These are phyloP conservation scores for Entelurus aequoreus DNA, from an alignment of 2,113 vertebrate genomes.

Conservation along the genomic window DNA sequence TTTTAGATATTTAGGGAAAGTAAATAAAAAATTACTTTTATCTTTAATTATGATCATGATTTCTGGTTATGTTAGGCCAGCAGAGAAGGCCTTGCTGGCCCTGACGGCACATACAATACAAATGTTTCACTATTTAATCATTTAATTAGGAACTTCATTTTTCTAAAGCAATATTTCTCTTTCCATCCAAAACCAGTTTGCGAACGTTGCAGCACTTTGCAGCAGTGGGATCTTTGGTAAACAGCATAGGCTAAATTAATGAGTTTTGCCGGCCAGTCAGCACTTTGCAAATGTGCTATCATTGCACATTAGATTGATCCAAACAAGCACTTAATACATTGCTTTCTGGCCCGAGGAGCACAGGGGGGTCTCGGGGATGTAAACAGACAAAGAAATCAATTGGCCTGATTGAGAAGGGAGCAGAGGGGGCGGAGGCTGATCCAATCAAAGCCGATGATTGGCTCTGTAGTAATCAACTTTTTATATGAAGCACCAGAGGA, in stretches of 20 bases:
- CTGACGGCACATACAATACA: too few relatives aligned
- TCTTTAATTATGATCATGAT: too few relatives aligned
- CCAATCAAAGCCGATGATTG: slow-evolving; percentile 40
- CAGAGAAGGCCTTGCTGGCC: too few relatives aligned
- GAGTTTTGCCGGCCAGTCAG: slow-evolving; percentile 66
- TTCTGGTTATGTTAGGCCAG: too few relatives aligned
- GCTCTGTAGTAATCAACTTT: slow-evolving; percentile 54
- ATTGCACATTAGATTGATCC: slow-evolving; percentile 74
- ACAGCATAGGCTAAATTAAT: slow-evolving; percentile 57
- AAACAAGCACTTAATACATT: slow-evolving; percentile 77
- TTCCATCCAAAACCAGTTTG: background rate
- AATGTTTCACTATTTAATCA: background rate
- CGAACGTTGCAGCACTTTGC: slow-evolving; percentile 8
- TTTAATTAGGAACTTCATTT: background rate
- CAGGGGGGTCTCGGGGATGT: slow-evolving; percentile 30
- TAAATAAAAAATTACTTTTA: too few relatives aligned
- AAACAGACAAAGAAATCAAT: slow-evolving; percentile 57
- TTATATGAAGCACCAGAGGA: slow-evolving; percentile 42
- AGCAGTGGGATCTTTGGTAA: slow-evolving; percentile 29
- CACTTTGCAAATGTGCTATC: slow-evolving; percentile 71
- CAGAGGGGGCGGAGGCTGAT: slow-evolving; percentile 17
- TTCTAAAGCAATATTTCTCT: slow-evolving; percentile 9
- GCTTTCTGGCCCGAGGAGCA: slow-evolving; percentile 53
- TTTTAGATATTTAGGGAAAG: too few relatives aligned
- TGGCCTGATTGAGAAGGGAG: slow-evolving; percentile 33